Evolutionary conservation across 2,113 vertebrate genomes (phyloP), one percentile per base, ranked within the genome.

Genomic region (Oceanodroma tethys): DNA sequence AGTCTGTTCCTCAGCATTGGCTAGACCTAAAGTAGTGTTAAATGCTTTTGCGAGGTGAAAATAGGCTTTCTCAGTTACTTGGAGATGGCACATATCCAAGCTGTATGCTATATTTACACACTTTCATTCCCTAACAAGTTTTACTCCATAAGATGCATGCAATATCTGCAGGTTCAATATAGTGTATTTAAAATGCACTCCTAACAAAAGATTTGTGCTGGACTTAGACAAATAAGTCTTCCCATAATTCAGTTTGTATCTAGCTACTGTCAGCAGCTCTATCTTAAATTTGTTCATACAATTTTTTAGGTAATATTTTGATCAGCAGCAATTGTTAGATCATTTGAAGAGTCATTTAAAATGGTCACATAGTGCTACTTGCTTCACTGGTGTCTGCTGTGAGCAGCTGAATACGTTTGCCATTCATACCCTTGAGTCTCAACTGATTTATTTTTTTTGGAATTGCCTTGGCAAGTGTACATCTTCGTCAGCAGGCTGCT

Each of bases 1-100:
- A 93, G 82, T 48, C 85, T 74, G 74, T 94, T 88, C 90, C 43
- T 90, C 42, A 2, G 90, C 78, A 19, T 13, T 67, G 68, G 72
- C 90, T 96, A 59, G 82, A 86, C 87, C 47, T 32, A 29, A 84
- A 78, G 70, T 48, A 81, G 90, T n/a, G 92, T 70, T 94, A 92
- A 78, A 95, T 92, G 88, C 75, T 94, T 96, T 74, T 55, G 88
- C 3, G 13, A 95, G 88, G 92, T 88, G 94, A 90, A 93, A 92
- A 56, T 43, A 67, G 67, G 71, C 59, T 83, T 86, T 83, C 92
- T 92, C 38, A 81, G 75, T 63, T 94, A 40, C 81, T 68, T 72
- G 58, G 26, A 36, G 43, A n/a, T 91, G 92, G 66, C 90, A 21
- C 8, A 4, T 32, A 21, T 88, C 90, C 93, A 90, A 81, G 81